Percentiles rank a stretch among this genome's conserved stretches.
These are phyloP conservation scores for Pterocles burchelli DNA, from an alignment of 2,113 vertebrate species.

Conservation along the genomic window DNA sequence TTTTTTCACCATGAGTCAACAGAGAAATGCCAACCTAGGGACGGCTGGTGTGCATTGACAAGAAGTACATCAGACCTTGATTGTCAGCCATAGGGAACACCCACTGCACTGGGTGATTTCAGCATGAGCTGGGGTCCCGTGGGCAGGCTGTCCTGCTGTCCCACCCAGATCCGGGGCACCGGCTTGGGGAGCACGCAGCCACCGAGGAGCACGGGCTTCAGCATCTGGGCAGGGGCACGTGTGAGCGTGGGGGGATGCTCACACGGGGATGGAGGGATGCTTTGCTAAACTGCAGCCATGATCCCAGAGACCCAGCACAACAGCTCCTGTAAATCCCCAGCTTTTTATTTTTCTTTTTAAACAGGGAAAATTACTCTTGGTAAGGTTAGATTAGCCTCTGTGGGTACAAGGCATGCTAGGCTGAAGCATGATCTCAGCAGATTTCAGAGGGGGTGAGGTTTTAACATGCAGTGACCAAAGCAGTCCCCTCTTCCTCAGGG, in stretches of 20 bases:
- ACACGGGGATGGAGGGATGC: accelerated
- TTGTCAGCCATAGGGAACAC: accelerated
- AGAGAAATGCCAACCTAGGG: background rate
- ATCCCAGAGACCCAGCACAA: background rate
- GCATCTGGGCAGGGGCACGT: background rate
- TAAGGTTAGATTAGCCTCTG: background rate
- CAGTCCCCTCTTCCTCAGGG: accelerated
- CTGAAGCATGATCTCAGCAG: background rate
- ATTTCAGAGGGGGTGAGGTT: background rate
- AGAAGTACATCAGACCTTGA: background rate
- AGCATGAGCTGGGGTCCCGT: background rate
- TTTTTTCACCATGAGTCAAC: background rate
- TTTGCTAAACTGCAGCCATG: background rate
- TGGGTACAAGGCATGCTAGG: background rate
- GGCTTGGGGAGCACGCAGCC: background rate
- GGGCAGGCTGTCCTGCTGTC: background rate
- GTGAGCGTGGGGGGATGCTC: background rate
- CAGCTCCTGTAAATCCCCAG: background rate
- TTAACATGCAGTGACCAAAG: background rate
- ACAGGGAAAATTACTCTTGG: background rate
- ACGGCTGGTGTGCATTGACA: background rate
- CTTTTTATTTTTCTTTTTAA: background rate
- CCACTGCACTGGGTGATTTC: background rate
- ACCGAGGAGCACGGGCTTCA: accelerated
- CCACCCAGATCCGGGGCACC: background rate